Base-by-base conservation (phyloP, 2,797 vertebrate species). In the Eutrigla gurnardus region DNA sequence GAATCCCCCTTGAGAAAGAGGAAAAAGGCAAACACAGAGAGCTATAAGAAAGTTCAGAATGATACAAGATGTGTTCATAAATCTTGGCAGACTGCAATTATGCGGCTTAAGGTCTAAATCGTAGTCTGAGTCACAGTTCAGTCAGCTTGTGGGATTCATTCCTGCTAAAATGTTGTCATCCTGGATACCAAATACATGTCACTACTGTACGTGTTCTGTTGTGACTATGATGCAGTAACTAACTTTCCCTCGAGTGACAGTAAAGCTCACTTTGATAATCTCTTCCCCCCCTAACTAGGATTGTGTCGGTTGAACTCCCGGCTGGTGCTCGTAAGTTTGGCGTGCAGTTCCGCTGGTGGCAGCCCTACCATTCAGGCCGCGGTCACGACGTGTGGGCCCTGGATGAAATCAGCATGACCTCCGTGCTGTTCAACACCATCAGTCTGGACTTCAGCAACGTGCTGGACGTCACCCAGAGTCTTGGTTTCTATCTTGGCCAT, bases 271-370 rank as follows among this genome's bases (percentile, higher is more conserved):
- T 66, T 52, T 49, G 2, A 75, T 35, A 1, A 11, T 50, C 46
- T 13, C 12, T 70, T 65, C 45, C 37, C 42, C 18, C 25, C 25
- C 25, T 2, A 63, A 75, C 62, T 65, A 99, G 98, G 92, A 99
- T 99, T 47, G 96, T 98, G 77, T 99, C 98, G 0, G 97, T 99
- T 61, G 97, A 99, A 82, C 93, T 99, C 43, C 97, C 98, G 0
- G 92, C 96, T 5, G 96, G 96, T 3, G 97, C 98, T 13, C 96
- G 95, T 73, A 96, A 96, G 66, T 95, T 98, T 64, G 98, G 98
- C 35, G 96, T 99, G 70, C 98, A 99, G 93, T 99, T 99, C 93
- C 96, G 98, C 82, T 99, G 98, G 98, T 99, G 98, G 98, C 98
- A 99, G 86, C 97, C 98, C 0, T 98, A 99, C 76, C 98, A 99